These are phyloP conservation scores for Drosophila punjabiensis DNA, from an alignment of 1,140 invertebrate species.

Conservation along the genomic window DNA sequence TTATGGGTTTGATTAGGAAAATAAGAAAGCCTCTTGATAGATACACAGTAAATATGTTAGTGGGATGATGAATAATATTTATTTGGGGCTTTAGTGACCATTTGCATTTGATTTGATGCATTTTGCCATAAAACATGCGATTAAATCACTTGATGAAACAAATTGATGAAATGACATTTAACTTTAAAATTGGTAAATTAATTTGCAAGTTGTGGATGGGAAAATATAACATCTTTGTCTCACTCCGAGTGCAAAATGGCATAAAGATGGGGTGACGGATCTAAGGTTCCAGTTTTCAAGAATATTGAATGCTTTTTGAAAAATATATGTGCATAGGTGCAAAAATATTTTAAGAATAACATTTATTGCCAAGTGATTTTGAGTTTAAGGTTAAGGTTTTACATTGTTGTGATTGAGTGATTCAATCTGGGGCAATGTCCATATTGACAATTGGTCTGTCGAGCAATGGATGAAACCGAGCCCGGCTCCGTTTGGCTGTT, in stretches of 20 bases:
- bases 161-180: not conserved
- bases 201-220: not conserved
- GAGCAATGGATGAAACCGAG: conserved; percentile 30
- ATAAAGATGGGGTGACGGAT: not conserved
- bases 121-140: not conserved
- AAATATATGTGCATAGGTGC: not conserved
- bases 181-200: not conserved
- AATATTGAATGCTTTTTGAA: not conserved
- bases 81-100: not conserved
- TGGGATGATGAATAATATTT: not conserved
- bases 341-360: not conserved
- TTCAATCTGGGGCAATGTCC: conserved; percentile 21
- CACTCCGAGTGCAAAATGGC: not conserved
- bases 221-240: not conserved
- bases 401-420: conserved; percentile 35
- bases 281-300: not conserved
- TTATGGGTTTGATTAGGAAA: conserved; percentile 5
- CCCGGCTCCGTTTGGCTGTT: conserved; percentile 53
- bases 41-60: not conserved
- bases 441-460: conserved; percentile 47
- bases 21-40: not conserved
- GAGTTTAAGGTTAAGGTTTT: conserved; percentile 25
- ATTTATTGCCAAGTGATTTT: not conserved
- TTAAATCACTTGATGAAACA: not conserved
- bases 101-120: not conserved